phyloP scores from a whole-genome alignment of 1,140 invertebrate genomes.

The Diorhabda sublineata region DNA sequence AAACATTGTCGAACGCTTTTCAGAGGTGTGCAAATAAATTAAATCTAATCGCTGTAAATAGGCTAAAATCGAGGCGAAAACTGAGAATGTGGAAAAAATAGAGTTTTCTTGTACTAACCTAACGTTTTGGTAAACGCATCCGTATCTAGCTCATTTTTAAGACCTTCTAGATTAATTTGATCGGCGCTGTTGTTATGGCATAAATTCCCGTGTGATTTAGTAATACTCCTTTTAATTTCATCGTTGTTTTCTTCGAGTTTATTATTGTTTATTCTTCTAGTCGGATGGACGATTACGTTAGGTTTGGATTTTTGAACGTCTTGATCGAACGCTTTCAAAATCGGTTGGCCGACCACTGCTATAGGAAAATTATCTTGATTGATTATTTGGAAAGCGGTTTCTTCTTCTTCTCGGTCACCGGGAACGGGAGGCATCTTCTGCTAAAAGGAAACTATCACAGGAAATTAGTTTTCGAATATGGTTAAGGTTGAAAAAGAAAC shows the following conservation, averaged over 20 bases:
- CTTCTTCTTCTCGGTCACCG: slow-evolving; percentile 37
- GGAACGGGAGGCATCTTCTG: slow-evolving; percentile 44
- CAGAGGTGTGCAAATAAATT: no score
- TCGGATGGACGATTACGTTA: slow-evolving; percentile 52
- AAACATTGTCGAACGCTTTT: no score
- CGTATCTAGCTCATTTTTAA: slow-evolving; percentile 35
- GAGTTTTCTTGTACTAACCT: neutral
- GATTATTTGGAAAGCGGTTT: slow-evolving; percentile 51
- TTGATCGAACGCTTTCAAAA: slow-evolving; percentile 43
- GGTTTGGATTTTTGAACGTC: slow-evolving; percentile 45
- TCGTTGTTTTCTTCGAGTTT: slow-evolving; percentile 24
- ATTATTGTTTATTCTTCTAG: slow-evolving; percentile 41
- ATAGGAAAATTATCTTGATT: slow-evolving; percentile 48
- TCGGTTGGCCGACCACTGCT: slow-evolving; percentile 39
- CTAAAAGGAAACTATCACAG: neutral
- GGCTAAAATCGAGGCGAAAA: no score
- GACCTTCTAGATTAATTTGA: slow-evolving; percentile 39
- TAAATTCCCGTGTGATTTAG: slow-evolving; percentile 49
- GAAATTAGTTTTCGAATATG: no score
- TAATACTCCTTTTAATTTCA: slow-evolving; percentile 39
- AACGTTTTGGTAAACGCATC: slow-evolving; percentile 54
- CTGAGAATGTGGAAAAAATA: no score
- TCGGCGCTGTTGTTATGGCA: slow-evolving; percentile 37
- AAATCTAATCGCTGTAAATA: no score
- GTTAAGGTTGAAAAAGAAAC: no score